phyloP scores from a whole-genome alignment of 2,113 vertebrate species.

The Lethenteron camtschaticum region DNA sequence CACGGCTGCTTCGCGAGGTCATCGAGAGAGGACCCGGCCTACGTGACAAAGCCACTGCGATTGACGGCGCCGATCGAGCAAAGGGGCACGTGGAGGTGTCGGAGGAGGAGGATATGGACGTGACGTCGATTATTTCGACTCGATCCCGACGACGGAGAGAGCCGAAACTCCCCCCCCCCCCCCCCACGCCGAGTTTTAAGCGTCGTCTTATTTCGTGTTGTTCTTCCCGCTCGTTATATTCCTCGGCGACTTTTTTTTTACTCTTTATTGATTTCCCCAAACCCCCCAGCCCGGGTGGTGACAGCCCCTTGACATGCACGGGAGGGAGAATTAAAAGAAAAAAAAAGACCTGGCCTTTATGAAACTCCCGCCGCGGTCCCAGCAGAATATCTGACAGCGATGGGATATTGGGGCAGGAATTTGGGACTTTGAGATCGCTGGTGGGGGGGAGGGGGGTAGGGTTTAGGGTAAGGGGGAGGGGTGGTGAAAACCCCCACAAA shows the following conservation, averaged over 20 bases:
- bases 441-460: conserved; percentile 15
- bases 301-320: not conserved
- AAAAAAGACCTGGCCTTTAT: too few species aligned
- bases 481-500: too few species aligned
- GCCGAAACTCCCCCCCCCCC: not conserved
- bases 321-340: conserved; percentile 8
- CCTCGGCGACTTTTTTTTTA: too few species aligned
- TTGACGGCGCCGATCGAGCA: conserved; percentile 7
- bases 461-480: conserved; percentile 5
- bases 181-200: too few species aligned
- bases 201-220: too few species aligned
- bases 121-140: conserved; percentile 13
- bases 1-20: not conserved
- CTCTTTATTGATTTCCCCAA: too few species aligned
- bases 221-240: too few species aligned
- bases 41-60: too few species aligned
- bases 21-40: not conserved
- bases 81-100: conserved; percentile 11
- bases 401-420: conserved; percentile 7
- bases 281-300: not conserved
- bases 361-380: not conserved
- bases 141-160: conserved; percentile 2
- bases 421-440: conserved; percentile 7
- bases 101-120: conserved; percentile 1
- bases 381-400: not conserved